Evolutionary conservation across 1,140 invertebrate genomes (phyloP).

Genomic region (Brachionus plicatilis): DNA sequence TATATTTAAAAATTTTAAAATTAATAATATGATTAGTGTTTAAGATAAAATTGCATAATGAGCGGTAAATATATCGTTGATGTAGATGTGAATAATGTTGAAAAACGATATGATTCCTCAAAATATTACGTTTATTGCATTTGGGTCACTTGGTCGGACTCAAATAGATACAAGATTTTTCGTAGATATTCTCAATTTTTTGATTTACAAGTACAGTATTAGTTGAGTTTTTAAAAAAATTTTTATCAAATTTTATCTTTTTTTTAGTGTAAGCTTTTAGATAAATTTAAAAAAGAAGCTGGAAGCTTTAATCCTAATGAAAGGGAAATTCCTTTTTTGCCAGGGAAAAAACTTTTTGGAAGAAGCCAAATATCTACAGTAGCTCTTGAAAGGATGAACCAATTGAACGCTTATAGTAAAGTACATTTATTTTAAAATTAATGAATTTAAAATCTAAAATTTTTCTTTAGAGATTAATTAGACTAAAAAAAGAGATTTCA

Average conservation of each 20-base stretch:
- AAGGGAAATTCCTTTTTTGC: conserved; percentile 8
- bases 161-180: not conserved
- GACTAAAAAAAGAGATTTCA: not conserved
- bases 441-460: not conserved
- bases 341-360: conserved; percentile 26
- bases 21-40: not conserved
- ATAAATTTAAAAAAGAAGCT: conserved; percentile 21
- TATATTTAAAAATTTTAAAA: too few species aligned
- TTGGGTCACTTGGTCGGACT: conserved; percentile 1
- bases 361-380: conserved; percentile 10
- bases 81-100: not conserved
- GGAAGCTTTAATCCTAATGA: not conserved
- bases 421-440: not conserved
- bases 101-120: conserved; percentile 11
- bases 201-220: conserved; percentile 5
- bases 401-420: not conserved
- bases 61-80: not conserved
- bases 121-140: conserved; percentile 31
- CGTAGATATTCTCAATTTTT: conserved; percentile 30
- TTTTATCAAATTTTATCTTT: not conserved
- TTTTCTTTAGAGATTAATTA: not conserved
- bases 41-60: not conserved
- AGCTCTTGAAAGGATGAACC: not conserved
- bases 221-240: not conserved
- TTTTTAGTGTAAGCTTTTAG: conserved; percentile 16